Percentiles rank a stretch among this genome's conserved stretches.
Evolutionary conservation across 2,888 invertebrate species (phyloP).

Genomic region (Fragum fragum): DNA sequence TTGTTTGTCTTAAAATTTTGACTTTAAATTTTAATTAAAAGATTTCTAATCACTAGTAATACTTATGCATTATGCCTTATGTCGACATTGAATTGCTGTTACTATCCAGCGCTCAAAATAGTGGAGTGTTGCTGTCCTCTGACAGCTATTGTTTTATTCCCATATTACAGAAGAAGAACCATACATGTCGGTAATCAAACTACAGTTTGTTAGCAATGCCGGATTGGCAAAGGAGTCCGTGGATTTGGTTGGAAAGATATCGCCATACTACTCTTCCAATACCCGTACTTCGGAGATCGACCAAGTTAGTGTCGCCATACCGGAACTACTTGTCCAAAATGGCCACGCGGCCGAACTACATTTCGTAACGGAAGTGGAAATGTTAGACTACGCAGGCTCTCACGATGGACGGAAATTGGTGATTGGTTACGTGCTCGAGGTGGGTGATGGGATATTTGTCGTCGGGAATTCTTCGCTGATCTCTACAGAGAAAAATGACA

Average conservation of each 20-base stretch:
- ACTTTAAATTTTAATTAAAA: too few species aligned
- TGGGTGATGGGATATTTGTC: slow-evolving; percentile 23
- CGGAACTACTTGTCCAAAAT: background rate
- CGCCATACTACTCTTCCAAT: slow-evolving; percentile 14
- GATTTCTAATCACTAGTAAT: too few species aligned
- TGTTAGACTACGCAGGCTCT: slow-evolving; percentile 28
- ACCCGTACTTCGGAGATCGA: slow-evolving; percentile 29
- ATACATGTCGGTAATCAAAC: slow-evolving; percentile 10
- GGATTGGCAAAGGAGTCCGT: slow-evolving; percentile 22
- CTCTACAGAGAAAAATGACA: background rate
- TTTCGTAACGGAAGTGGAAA: slow-evolving; percentile 28
- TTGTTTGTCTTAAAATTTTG: too few species aligned
- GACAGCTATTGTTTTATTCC: too few species aligned
- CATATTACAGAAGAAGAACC: slow-evolving; percentile 34
- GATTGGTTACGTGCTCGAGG: slow-evolving; percentile 25
- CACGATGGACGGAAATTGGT: slow-evolving; percentile 8
- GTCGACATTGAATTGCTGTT: too few species aligned
- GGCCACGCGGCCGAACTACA: slow-evolving; percentile 4
- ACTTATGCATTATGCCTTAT: too few species aligned
- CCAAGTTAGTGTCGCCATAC: slow-evolving; percentile 12
- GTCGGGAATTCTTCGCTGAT: slow-evolving; percentile 31
- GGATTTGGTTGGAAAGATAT: background rate
- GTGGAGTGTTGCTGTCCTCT: too few species aligned
- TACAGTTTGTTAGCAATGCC: background rate
- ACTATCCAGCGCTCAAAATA: too few species aligned